Evolutionary conservation across 2,888 invertebrate species (phyloP), one percentile per base, ranked within the genome.

Genomic region (Rhamnusium bicolor): DNA sequence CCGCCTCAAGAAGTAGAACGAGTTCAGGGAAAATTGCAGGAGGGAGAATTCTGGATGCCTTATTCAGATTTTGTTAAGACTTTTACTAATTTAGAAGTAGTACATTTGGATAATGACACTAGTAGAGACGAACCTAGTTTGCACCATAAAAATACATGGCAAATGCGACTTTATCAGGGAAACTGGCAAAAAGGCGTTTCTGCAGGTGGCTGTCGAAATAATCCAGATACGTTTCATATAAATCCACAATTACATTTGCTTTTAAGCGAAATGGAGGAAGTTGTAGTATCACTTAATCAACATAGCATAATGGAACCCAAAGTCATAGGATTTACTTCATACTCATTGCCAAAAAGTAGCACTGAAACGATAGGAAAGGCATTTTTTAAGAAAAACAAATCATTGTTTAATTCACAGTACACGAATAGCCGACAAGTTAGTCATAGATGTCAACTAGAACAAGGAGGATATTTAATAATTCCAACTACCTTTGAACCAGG

Each of bases 401-500:
- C 95, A 58, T 90, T 95, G 68, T 92, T 96, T 47, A 97, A 96
- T 88, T 97, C 96, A 0, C 95, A 96, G 83, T 97, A 97, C 84
- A 96, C 96, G 1, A 97, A 97, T 85, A 96, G 96, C 83, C 90
- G 97, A 79, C 97, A 97, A 90, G 96, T 97, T 70, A 87, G 88
- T 81, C 82, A 84, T 71, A 75, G 73, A 19, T 95, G 94, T 85
- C 92, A 93, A 75, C 88, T 97, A 79, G 95, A 95, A 82, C 92
- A 94, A 77, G 96, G 96, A 1, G 92, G 94, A 27, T 97, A 96
- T 86, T 90, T 97, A 47, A 91, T 97, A 56, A 91, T 97, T 84
- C 97, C 97, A 0, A 97, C 97, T 1, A 97, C 97, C 0, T 97
- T 96, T 85, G 97, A 97, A 85, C 95, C 97, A 0, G 93, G 95